phyloP scores from a whole-genome alignment of 1,140 invertebrate species.

The Drosophila ficusphila region DNA sequence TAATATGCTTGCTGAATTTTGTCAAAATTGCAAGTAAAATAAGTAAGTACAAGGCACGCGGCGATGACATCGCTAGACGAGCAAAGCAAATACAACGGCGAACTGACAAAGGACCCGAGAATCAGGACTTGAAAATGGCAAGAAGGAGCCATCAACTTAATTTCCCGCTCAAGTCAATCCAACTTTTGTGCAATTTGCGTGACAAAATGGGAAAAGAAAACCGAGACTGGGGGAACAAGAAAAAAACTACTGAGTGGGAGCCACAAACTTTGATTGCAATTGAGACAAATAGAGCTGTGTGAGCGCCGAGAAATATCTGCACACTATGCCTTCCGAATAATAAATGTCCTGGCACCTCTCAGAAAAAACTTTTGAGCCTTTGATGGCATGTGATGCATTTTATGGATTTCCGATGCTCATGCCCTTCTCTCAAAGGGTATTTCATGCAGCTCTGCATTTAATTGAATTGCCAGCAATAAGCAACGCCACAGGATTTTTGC shows the following conservation, averaged over 20 bases:
- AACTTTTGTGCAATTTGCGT: constrained; percentile 78
- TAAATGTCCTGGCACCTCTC: constrained; percentile 70
- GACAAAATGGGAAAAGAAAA: constrained; percentile 47
- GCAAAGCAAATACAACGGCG: constrained; percentile 46
- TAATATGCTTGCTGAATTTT: constrained; percentile 63
- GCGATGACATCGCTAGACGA: constrained; percentile 22
- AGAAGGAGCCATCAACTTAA: constrained; percentile 70
- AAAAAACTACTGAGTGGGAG: constrained; percentile 15
- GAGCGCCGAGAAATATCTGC: constrained; percentile 22
- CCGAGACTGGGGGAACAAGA: constrained; percentile 25
- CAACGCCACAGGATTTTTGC: constrained; percentile 27
- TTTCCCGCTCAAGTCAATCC: constrained; percentile 77
- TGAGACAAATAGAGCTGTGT: constrained; percentile 61
- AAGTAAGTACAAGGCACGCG: constrained; percentile 52
- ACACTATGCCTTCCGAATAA: constrained; percentile 58
- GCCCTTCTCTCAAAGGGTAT: constrained; percentile 51
- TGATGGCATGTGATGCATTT: constrained; percentile 73
- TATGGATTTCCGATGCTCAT: constrained; percentile 63
- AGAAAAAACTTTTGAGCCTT: constrained; percentile 72
- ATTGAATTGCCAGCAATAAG: constrained; percentile 70
- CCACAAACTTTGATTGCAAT: constrained; percentile 76
- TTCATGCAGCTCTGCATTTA: constrained; percentile 79
- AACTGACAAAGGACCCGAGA: constrained; percentile 31
- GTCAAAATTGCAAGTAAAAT: constrained; percentile 62
- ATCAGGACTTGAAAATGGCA: constrained; percentile 19